These are phyloP conservation scores for Nephrotoma appendiculata DNA, from an alignment of 2,888 invertebrate genomes.

Conservation along the genomic window DNA sequence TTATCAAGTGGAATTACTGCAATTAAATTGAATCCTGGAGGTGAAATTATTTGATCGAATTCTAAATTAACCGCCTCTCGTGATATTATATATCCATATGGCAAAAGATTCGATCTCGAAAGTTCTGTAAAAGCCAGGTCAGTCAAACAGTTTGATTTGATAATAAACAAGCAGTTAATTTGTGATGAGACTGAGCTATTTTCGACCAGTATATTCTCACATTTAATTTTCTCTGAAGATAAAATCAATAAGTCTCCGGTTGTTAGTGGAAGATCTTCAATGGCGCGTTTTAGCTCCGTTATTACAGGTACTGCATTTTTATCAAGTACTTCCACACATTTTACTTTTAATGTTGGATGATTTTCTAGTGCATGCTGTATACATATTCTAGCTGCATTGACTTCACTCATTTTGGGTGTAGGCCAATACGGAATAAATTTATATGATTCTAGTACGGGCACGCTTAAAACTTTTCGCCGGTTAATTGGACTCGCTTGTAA, in stretches of 20 bases:
- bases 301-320: constrained; percentile 37
- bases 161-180: constrained; percentile 24
- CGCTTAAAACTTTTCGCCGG: constrained; percentile 46
- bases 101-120: constrained; percentile 36
- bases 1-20: constrained; percentile 22
- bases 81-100: constrained; percentile 45
- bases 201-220: constrained; percentile 41
- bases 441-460: constrained; percentile 64
- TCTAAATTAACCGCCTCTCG: constrained; percentile 40
- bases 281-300: constrained; percentile 38
- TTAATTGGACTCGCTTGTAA: constrained; percentile 63
- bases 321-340: constrained; percentile 39
- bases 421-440: constrained; percentile 52
- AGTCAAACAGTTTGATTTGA: constrained; percentile 19
- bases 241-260: constrained; percentile 49
- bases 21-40: constrained; percentile 20
- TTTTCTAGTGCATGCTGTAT: constrained; percentile 65
- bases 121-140: constrained; percentile 27
- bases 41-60: constrained; percentile 23
- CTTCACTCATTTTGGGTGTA: constrained; percentile 17
- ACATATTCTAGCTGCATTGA: constrained; percentile 42
- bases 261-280: constrained; percentile 53
- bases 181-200: constrained; percentile 40
- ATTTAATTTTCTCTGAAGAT: constrained; percentile 21
- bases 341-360: constrained; percentile 43